Base-by-base conservation (phyloP, 2,113 vertebrate genomes). In the Microtus oregoni region DNA sequence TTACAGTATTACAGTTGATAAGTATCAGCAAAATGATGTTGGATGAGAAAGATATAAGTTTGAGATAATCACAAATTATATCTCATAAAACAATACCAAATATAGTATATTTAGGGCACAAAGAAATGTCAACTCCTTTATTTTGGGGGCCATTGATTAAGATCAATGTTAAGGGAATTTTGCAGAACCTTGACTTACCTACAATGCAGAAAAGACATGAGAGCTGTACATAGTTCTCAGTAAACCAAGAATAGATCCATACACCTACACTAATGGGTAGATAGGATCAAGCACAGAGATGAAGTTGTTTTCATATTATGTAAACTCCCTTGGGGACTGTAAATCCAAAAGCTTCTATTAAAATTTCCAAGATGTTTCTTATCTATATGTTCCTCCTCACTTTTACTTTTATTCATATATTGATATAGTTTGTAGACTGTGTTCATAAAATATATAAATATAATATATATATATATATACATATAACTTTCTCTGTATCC, bases 371-470 rank as follows among this genome's bases (percentile, higher is more conserved):
- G 58, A 91, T 68, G 72, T 15, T 94, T 35, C 72, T 38, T 77
- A 75, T 68, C 20, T 76, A 10, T 47, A 67, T 55, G 2, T 13
- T 95, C 5, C 9, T 75, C 83, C 22, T 17, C 17, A 55, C n/a
- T 81, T 91, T 87, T 90, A 55, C n/a, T 81, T 91, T 87, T 90
- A 90, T 47, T 67, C 58, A 65, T 47, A 12, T 82, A 61, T 28
- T 28, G 38, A 28, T 61, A 38, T 38, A 61, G 10, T 13, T 22
- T 24, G 7, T 55, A 81, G 32, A 55, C 24, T 58, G 3, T 55
- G 55, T 81, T 55, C 35, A 55, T 12, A n/a, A 22, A n/a, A 58
- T 52, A n/a, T 81, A 55, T 81, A 55, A 9, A 32, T 3, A n/a
- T 24, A 81, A 24, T n/a, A 24, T 3, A 11, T n/a, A 24, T n/a